Base-by-base conservation (phyloP, 2,113 vertebrate genomes). In the Zosterops japonicus region DNA sequence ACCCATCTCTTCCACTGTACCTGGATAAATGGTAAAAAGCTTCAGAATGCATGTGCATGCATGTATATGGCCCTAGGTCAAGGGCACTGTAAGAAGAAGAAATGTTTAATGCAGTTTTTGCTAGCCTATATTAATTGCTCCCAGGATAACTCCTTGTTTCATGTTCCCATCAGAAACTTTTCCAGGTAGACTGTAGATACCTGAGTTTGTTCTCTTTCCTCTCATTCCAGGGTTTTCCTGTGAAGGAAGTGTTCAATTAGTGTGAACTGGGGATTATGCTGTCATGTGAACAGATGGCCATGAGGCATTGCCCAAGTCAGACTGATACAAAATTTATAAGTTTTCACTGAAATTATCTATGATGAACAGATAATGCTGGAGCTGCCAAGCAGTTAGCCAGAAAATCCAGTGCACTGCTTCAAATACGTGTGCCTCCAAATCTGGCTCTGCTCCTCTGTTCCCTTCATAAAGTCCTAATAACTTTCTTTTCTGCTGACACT, bases 281-380 rank as follows among this genome's bases (percentile, higher is more conserved):
- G 36, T 83, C 60, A 61, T 76, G 61, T 46, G 69, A 92, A 76
- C 28, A 93, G 68, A 80, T 67, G 81, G 83, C 59, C 72, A 57
- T 72, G 67, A 91, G 46, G 46, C 67, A 87, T 42, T 89, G 21
- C 28, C 64, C 2, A 13, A 65, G 42, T 94, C 46, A 46, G 70
- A 70, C 47, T 29, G 67, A 52, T 87, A 56, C 14, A 77, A 81
- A 93, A 89, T 95, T 94, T 94, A 80, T 87, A 89, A 94, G 70
- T 16, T 49, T 47, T 24, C 2, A 0, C 28, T 80, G 25, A 86
- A 83, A 65, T 81, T 5, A 78, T 72, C 70, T 31, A 42, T 86
- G 75, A 65, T 64, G 22, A 93, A 76, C 56, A 36, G 7, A 39
- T 65, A 80, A 71, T 50, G 16, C 19, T 23, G 70, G 29, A 69